Conservation (phyloP, 1,140 invertebrate species). For the Solen grandis region DNA sequence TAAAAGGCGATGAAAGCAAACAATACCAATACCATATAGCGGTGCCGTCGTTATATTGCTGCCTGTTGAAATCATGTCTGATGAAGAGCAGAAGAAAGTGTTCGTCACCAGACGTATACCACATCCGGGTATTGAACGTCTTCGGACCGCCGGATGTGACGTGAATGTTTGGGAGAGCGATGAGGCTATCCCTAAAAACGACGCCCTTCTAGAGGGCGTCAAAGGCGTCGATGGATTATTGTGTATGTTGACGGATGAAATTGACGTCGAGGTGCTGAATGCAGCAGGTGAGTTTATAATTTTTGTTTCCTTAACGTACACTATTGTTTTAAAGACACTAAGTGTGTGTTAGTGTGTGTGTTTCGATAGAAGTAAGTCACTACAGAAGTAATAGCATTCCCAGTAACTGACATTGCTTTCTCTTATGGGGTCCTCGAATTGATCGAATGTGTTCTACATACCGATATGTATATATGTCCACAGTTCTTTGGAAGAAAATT, state of each 20-base stretch:
- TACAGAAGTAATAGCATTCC: no score
- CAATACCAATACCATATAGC: no score
- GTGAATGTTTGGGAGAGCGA: constrained; percentile 75
- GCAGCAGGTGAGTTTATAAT: constrained; percentile 80
- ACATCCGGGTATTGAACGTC: constrained; percentile 68
- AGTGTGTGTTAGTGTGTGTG: no score
- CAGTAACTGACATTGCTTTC: no score
- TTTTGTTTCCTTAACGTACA: background rate
- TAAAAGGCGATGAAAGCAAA: no score
- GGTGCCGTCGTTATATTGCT: no score
- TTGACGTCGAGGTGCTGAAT: constrained; percentile 89
- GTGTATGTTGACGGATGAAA: constrained; percentile 92
- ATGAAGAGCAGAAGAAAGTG: constrained; percentile 61
- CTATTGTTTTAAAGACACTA: background rate
- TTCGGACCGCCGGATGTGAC: constrained; percentile 60
- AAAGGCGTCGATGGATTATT: constrained; percentile 88
- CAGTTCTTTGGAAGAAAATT: no score
- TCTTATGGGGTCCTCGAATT: no score
- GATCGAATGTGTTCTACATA: no score
- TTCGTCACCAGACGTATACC: constrained; percentile 77
- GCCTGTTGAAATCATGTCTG: no score
- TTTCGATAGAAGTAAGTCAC: no score
- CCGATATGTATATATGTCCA: no score
- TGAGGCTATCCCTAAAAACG: constrained; percentile 86
- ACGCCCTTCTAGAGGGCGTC: constrained; percentile 87